These are phyloP conservation scores for Meandrina meandrites DNA, from an alignment of 92 coral and sea anemone species.

Conservation along the genomic window DNA sequence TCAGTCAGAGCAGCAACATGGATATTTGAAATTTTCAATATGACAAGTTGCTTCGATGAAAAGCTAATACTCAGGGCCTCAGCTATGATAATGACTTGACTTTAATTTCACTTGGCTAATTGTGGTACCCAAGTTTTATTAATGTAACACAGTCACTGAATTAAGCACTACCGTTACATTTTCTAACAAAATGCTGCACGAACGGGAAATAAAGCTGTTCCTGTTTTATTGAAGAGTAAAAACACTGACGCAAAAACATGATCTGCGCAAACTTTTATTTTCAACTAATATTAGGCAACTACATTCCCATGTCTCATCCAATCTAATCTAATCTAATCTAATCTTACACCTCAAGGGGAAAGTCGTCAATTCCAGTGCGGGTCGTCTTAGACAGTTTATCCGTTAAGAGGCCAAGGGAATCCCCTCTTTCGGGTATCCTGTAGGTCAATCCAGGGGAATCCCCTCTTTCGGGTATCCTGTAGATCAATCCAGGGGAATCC, in stretches of 20 bases:
- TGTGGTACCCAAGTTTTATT: too few relatives aligned
- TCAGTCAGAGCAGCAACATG: too few relatives aligned
- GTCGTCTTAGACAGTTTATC: neutral
- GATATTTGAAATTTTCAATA: too few relatives aligned
- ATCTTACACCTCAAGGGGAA: neutral
- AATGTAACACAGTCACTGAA: too few relatives aligned
- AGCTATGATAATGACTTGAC: too few relatives aligned
- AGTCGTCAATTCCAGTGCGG: neutral
- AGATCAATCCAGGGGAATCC: conserved; percentile 13
- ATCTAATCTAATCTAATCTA: neutral
- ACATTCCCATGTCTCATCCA: neutral
- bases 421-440: neutral
- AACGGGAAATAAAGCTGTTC: neutral
- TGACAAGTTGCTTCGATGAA: too few relatives aligned
- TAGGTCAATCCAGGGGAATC: conserved; percentile 16
- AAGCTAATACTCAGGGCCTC: too few relatives aligned
- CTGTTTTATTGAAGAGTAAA: neutral
- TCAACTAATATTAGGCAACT: neutral
- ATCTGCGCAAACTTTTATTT: neutral
- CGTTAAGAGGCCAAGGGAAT: neutral
- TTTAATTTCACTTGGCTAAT: too few relatives aligned
- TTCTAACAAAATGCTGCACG: too few relatives aligned
- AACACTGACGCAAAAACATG: neutral
- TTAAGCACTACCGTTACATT: too few relatives aligned
- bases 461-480: neutral